Evolutionary conservation across 2,113 vertebrate genomes (phyloP).

Genomic region (Crotalus horridus): DNA sequence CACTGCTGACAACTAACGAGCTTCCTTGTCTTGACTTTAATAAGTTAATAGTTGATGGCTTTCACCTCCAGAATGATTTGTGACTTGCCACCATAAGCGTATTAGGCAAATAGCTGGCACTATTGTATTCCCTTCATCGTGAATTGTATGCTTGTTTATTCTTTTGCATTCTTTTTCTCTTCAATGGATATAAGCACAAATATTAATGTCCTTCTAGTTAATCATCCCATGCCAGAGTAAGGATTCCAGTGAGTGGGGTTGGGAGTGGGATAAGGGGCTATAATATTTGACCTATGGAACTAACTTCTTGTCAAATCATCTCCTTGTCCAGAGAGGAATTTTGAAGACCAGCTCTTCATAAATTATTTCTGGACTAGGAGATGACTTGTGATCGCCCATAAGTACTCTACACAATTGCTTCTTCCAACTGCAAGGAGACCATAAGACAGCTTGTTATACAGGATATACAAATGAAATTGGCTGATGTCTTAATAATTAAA

Average conservation of each 20-base stretch:
- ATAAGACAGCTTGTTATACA: background rate
- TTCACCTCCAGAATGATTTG: background rate
- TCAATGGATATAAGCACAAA: background rate
- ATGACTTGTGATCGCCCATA: background rate
- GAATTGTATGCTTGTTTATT: background rate
- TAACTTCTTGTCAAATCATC: background rate
- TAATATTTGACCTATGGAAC: background rate
- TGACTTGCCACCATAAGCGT: background rate
- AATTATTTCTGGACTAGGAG: background rate
- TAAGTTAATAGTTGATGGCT: background rate
- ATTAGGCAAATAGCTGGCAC: background rate
- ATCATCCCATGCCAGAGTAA: background rate
- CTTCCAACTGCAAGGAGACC: background rate
- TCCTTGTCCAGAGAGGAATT: background rate
- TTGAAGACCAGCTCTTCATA: background rate
- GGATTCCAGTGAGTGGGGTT: background rate
- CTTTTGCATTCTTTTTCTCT: background rate
- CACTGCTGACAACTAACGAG: background rate
- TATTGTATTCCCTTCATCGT: background rate
- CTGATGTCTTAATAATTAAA: background rate
- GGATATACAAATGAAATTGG: background rate
- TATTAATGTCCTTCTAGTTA: background rate
- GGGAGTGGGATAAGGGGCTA: background rate
- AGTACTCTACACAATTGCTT: background rate
- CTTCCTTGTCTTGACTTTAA: background rate